Base-by-base conservation (phyloP, 2,113 vertebrate genomes). In the Lethenteron camtschaticum region DNA sequence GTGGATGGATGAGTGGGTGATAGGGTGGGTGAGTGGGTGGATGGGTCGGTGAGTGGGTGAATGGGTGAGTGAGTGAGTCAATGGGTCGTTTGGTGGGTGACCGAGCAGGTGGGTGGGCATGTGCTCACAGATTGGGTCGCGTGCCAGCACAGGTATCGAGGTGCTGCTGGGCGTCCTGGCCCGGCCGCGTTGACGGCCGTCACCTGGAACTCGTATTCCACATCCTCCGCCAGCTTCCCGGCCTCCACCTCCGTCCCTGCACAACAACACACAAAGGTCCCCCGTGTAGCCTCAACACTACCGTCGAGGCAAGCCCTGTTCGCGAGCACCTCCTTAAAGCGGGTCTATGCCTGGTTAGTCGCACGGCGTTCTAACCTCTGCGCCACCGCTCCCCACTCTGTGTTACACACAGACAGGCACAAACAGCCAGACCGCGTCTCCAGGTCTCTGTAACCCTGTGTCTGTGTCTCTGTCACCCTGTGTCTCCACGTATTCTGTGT, bases 151-250 rank as follows among this genome's bases (percentile, higher is more conserved):
- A 58, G 77, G 74, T 57, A 63, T 77, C 70, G 79, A 80, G 9
- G 74, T 68, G 8, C 73, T 57, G 56, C 81, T 81, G 56, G 78
- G 78, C 56, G 74, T 70, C 11, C 78, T 8, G 74, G 70, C 16
- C 75, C 79, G 68, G 76, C 74, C 56, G 70, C 71, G 74, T 79
- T 84, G 70, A 82, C 73, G 74, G 78, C 73, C 70, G 69, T 76
- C 16, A 79, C 75, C 70, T 1, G 7, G 72, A 83, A 81, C 74
- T 85, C 78, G 56, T 80, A 82, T 73, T 80, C 80, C 58, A 75
- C 72, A 72, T 77, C 79, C 11, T 80, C 77, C 70, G 81, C 73
- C 72, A 84, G 77, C 56, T 66, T 66, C 63, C 63, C 63, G 24
- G 10, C 63, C 63, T 16, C 63, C 63, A 66, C n/a, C 63, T 66